phyloP scores from a whole-genome alignment of 2,113 vertebrate genomes.

The Amphiprion percula region DNA sequence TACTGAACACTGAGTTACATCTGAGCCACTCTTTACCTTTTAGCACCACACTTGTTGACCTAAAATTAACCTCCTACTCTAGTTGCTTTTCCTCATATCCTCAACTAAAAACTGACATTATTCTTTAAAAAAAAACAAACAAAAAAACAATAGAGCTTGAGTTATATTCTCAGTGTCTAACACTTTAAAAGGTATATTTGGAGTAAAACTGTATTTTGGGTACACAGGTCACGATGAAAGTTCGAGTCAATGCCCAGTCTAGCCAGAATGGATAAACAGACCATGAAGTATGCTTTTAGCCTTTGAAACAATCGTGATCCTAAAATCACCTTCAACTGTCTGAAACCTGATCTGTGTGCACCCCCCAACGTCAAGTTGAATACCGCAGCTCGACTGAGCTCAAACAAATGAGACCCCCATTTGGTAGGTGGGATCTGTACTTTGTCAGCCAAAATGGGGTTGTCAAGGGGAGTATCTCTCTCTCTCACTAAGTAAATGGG shows the following conservation, averaged over 20 bases:
- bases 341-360: constrained; percentile 76
- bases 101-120: constrained; percentile 13
- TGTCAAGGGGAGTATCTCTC: constrained; percentile 62
- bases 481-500: constrained; percentile 27
- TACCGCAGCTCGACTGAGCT: constrained; percentile 52
- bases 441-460: constrained; percentile 68
- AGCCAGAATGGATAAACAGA: constrained; percentile 73
- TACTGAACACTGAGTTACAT: constrained; percentile 29
- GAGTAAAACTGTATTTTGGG: constrained; percentile 62
- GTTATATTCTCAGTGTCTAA: not conserved
- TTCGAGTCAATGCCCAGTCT: constrained; percentile 67
- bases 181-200: constrained; percentile 31
- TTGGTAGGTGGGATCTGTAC: constrained; percentile 71
- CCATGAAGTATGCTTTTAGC: constrained; percentile 76
- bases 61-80: not conserved
- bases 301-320: constrained; percentile 80
- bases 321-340: constrained; percentile 78
- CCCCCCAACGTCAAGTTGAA: constrained; percentile 76
- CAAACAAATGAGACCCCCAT: constrained; percentile 74
- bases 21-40: constrained; percentile 16
- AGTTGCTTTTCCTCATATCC: constrained; percentile 20
- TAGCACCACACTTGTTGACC: constrained; percentile 4
- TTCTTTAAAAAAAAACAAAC: constrained; percentile 4
- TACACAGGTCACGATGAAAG: constrained; percentile 51
- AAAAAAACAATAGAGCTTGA: not conserved